These are phyloP conservation scores for Encarsia formosa DNA, from an alignment of 2,888 invertebrate species.

Conservation along the genomic window DNA sequence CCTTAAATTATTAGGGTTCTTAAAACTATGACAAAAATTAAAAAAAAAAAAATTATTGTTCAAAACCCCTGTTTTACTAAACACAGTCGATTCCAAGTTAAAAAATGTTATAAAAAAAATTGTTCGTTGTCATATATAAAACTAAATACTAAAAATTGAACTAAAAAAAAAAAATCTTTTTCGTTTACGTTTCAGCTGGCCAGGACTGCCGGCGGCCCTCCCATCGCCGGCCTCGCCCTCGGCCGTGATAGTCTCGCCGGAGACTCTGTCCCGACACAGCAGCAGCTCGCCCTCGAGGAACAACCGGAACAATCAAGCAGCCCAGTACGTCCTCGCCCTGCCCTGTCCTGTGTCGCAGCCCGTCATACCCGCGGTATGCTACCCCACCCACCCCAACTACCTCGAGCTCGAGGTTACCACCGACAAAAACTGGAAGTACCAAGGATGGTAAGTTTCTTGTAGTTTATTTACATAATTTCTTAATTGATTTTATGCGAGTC, in stretches of 20 bases:
- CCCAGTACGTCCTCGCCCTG: slow-evolving; percentile 51
- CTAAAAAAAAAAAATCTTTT: not conserved
- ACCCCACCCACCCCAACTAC: slow-evolving; percentile 56
- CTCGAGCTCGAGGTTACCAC: slow-evolving; percentile 43
- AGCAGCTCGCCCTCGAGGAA: slow-evolving; percentile 59
- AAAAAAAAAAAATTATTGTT: too few species aligned
- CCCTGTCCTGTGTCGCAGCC: slow-evolving; percentile 49
- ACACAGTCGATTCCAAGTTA: too few species aligned
- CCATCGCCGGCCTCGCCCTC: slow-evolving; percentile 73
- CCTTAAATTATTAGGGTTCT: too few species aligned
- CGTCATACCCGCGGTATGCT: slow-evolving; percentile 59
- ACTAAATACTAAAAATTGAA: not conserved
- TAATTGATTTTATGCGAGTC: too few species aligned
- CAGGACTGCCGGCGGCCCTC: slow-evolving; percentile 54
- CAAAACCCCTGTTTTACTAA: too few species aligned
- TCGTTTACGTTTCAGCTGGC: slow-evolving; percentile 42
- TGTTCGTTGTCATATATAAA: too few species aligned
- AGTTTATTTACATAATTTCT: not conserved
- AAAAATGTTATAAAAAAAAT: too few species aligned
- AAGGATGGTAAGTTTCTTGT: slow-evolving; percentile 62
- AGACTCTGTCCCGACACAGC: slow-evolving; percentile 67
- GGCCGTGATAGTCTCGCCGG: slow-evolving; percentile 71
- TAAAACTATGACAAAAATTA: too few species aligned
- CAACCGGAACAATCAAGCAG: slow-evolving; percentile 30
- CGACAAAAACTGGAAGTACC: slow-evolving; percentile 60